A percentile compares a stretch with the other conserved stretches of the same genome.
Evolutionary conservation across 2,113 vertebrate species (phyloP).

Genomic region (Dendropsophus ebraccatus): DNA sequence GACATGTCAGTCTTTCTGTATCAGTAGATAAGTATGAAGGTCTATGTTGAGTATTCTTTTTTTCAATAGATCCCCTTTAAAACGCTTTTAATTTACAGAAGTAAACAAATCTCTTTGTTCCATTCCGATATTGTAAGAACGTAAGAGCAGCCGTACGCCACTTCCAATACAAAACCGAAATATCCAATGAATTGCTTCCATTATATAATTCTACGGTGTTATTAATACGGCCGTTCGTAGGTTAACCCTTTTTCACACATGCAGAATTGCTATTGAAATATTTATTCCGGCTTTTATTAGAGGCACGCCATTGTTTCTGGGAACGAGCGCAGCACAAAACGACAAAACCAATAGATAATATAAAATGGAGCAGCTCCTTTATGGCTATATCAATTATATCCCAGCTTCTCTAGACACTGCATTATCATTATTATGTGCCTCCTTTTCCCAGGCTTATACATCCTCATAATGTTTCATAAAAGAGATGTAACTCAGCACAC

Average conservation of each 20-base stretch:
- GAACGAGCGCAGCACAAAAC: not conserved
- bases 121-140: too few species aligned
- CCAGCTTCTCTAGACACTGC: slow-evolving; percentile 4
- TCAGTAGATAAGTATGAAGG: too few species aligned
- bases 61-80: too few species aligned
- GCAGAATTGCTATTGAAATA: slow-evolving; percentile 34
- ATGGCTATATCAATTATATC: slow-evolving; percentile 19
- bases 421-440: slow-evolving; percentile 37
- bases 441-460: slow-evolving; percentile 16
- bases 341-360: not conserved
- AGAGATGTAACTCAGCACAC: slow-evolving; percentile 33
- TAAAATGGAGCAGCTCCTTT: slow-evolving; percentile 18
- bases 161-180: not conserved
- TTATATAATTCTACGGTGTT: slow-evolving; percentile 21
- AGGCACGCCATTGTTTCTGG: slow-evolving; percentile 5
- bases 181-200: not conserved
- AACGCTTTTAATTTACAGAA: too few species aligned
- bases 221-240: slow-evolving; percentile 19
- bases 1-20: too few species aligned
- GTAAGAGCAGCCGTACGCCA: too few species aligned
- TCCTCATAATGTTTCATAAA: slow-evolving; percentile 31
- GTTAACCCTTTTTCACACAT: not conserved
- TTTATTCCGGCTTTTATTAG: not conserved
- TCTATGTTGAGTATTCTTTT: too few species aligned
- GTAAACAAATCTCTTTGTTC: too few species aligned